These are phyloP conservation scores for Empis stercorea DNA, from an alignment of 2,888 invertebrate genomes.

Conservation along the genomic window DNA sequence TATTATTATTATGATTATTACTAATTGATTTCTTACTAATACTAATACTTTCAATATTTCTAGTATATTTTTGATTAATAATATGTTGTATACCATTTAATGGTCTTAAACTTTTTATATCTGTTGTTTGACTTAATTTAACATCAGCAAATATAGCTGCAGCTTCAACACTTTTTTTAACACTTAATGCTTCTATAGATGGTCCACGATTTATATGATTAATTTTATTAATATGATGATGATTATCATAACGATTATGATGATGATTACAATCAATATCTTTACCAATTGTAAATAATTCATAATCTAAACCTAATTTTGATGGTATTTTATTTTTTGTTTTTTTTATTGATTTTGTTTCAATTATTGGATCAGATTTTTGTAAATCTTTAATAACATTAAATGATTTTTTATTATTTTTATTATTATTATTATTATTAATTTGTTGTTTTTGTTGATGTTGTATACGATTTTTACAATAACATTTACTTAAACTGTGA, in stretches of 20 bases:
- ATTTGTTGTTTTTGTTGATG: neutral
- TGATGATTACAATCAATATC: neutral
- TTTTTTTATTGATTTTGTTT: constrained; percentile 10
- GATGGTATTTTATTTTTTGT: constrained; percentile 35
- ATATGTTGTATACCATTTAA: constrained; percentile 5
- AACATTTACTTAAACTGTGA: constrained; percentile 76
- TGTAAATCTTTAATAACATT: neutral
- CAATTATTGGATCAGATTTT: constrained; percentile 6
- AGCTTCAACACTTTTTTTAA: constrained; percentile 80
- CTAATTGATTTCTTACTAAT: constrained; percentile 12
- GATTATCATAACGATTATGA: no score
- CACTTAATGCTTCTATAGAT: constrained; percentile 67
- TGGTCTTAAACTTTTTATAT: constrained; percentile 41
- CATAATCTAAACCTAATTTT: constrained; percentile 63
- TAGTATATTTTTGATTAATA: constrained; percentile 7
- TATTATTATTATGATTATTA: constrained; percentile 22
- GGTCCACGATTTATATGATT: constrained; percentile 15
- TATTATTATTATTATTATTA: no score
- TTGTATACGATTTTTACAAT: constrained; percentile 42
- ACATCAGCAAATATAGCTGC: constrained; percentile 74
- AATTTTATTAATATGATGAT: constrained; percentile 8
- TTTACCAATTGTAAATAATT: constrained; percentile 44
- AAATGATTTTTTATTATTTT: no score
- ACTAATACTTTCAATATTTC: constrained; percentile 2
- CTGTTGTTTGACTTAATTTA: constrained; percentile 55